Evolutionary conservation across 2,113 vertebrate species (phyloP).

Genomic region (Xiphorhynchus elegans): DNA sequence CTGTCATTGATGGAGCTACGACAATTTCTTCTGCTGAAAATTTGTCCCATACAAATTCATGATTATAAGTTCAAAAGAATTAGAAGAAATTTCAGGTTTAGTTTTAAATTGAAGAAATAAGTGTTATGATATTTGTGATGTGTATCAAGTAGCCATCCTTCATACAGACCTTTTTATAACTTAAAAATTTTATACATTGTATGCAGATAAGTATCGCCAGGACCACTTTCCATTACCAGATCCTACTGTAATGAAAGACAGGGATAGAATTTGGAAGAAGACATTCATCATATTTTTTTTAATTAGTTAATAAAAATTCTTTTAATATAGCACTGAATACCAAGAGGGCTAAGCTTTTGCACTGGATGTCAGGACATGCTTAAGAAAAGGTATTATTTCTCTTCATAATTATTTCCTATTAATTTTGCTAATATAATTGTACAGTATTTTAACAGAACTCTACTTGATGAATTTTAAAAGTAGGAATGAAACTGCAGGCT

Average conservation of each 20-base stretch:
- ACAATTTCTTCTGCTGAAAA: not conserved
- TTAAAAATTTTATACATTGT: conserved; percentile 15
- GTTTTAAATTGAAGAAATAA: not conserved
- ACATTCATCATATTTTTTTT: conserved; percentile 35
- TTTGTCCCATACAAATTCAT: not conserved
- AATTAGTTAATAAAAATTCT: not conserved
- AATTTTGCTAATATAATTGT: conserved; percentile 32
- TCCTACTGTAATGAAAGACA: conserved; percentile 6
- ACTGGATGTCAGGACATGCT: not conserved
- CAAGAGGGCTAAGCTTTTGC: conserved; percentile 3
- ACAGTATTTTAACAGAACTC: conserved; percentile 20
- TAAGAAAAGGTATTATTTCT: conserved; percentile 41
- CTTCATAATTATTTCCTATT: conserved; percentile 37
- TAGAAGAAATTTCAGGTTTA: not conserved
- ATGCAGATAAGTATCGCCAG: conserved; percentile 47
- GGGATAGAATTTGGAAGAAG: not conserved
- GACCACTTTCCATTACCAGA: conserved; percentile 39
- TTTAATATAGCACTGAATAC: conserved; percentile 17
- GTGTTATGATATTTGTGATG: not conserved
- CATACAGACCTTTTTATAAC: not conserved
- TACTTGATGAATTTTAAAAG: conserved; percentile 44
- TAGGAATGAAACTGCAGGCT: conserved; percentile 22
- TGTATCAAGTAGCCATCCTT: not conserved
- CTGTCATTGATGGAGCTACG: not conserved
- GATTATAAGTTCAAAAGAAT: not conserved